Evolutionary conservation across 2,888 invertebrate species (phyloP).

Genomic region (Nemoura dubitans): DNA sequence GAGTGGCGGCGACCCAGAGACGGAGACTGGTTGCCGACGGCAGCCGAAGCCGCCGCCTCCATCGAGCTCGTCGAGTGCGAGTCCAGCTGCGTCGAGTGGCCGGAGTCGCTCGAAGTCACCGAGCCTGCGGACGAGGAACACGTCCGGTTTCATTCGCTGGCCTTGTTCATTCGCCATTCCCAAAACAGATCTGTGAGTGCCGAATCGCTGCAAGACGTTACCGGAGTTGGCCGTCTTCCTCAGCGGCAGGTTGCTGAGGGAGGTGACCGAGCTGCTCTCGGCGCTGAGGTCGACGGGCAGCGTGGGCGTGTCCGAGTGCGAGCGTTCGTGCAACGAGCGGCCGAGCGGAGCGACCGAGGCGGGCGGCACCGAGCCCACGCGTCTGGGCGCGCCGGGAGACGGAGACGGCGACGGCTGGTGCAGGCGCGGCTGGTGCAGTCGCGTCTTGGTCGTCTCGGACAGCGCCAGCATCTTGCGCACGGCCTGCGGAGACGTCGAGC

Average conservation of each 20-base stretch:
- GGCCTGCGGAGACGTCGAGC: constrained; percentile 96
- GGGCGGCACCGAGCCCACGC: constrained; percentile 54
- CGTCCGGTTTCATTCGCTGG: not conserved
- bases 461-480: constrained; percentile 94
- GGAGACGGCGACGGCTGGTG: constrained; percentile 62
- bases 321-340: constrained; percentile 79
- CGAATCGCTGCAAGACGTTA: constrained; percentile 57
- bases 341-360: constrained; percentile 56
- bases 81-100: constrained; percentile 81
- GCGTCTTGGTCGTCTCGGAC: constrained; percentile 86
- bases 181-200: too few species aligned
- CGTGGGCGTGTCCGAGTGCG: constrained; percentile 88
- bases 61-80: constrained; percentile 69
- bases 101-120: constrained; percentile 91
- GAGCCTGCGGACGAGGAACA: constrained; percentile 70
- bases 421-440: constrained; percentile 86
- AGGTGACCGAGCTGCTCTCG: constrained; percentile 95
- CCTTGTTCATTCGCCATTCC: too few species aligned
- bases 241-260: constrained; percentile 87
- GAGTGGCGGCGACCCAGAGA: constrained; percentile 65
- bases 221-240: constrained; percentile 82
- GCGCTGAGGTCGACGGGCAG: constrained; percentile 89
- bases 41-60: constrained; percentile 53
- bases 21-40: constrained; percentile 62
- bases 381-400: constrained; percentile 66